phyloP scores from a whole-genome alignment of 2,888 invertebrate species.

The Drosophila fulvimacula region DNA sequence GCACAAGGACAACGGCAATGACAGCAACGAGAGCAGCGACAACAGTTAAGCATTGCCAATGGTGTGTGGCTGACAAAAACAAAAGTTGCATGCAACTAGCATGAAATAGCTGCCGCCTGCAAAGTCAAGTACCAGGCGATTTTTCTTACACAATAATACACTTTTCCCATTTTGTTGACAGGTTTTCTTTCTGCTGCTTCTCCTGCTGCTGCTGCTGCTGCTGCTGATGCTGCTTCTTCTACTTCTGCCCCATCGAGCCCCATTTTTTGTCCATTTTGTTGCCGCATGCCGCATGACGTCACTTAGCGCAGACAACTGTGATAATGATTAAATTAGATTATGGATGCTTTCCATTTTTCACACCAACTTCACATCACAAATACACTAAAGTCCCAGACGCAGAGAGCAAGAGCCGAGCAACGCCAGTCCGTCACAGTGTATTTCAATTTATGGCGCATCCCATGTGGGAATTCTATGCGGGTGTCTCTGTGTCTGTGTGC shows the following conservation, averaged over 20 bases:
- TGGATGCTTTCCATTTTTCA: constrained; percentile 76
- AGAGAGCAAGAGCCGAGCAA: not conserved
- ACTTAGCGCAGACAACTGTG: constrained; percentile 82
- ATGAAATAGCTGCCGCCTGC: constrained; percentile 54
- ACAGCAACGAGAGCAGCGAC: constrained; percentile 25
- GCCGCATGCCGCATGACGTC: constrained; percentile 63
- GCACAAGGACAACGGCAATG: constrained; percentile 68
- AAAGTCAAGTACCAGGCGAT: constrained; percentile 76
- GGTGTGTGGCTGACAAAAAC: constrained; percentile 71
- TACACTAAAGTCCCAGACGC: constrained; percentile 10
- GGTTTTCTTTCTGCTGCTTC: constrained; percentile 44
- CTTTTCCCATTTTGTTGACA: constrained; percentile 77
- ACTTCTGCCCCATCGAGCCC: no score
- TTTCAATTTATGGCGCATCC: constrained; percentile 70
- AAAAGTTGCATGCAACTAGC: constrained; percentile 74
- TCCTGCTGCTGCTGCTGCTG: not conserved
- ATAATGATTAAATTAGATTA: constrained; percentile 84
- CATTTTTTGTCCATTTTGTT: constrained; percentile 28
- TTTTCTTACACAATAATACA: constrained; percentile 80
- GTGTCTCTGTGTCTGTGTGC: constrained; percentile 41
- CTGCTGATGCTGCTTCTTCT: not conserved
- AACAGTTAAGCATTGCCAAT: constrained; percentile 43
- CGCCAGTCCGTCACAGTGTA: constrained; percentile 18
- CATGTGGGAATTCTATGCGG: constrained; percentile 73
- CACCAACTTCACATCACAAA: constrained; percentile 56